Base-by-base conservation (phyloP, 2,888 invertebrate species). In the Priocnemis perturbator region DNA sequence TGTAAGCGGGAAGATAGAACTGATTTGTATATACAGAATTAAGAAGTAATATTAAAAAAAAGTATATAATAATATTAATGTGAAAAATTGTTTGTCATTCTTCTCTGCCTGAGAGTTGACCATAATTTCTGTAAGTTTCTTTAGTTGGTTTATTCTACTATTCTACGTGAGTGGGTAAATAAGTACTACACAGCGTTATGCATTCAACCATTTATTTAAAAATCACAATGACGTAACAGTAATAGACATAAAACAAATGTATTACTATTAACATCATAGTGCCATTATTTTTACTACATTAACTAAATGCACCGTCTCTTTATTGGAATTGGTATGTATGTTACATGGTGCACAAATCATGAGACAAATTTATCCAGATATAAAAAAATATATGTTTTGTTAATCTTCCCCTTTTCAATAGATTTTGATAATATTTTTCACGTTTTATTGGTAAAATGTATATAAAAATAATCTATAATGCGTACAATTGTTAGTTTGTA, bases 21-120 rank as follows among this genome's bases (percentile, higher is more conserved):
- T 85, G 83, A 86, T 72, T 82, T 87, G 87, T 87, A 87, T 69
- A 87, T 86, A 87, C 80, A 82, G 83, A 74, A 30, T 80, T 86
- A 86, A 87, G 84, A 71, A 74, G 79, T 85, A 85, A 84, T 82
- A 81, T 82, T 84, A 79, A 82, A 83, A 73, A 80, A 76, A 74
- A 67, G 60, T 71, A 76, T 66, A 60, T 77, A 80, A 81, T 80
- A 74, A 79, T 81, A 82, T 82, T 81, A 84, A 84, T 60, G 69
- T 19, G 19, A 70, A 47, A 47, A 20, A 50, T 58, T 14, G 26
- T 26, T 15, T 57, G 55, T 52, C 47, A 50, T 69, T 64, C 23
- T 53, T 57, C 60, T 23, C 48, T 55, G 9, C 19, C 17, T 50
- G 50, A 14, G 50, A 17, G 9, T 17, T 19, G 14, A 17, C 19